phyloP scores from a whole-genome alignment of 2,113 vertebrate genomes.

The Malurus elegans region DNA sequence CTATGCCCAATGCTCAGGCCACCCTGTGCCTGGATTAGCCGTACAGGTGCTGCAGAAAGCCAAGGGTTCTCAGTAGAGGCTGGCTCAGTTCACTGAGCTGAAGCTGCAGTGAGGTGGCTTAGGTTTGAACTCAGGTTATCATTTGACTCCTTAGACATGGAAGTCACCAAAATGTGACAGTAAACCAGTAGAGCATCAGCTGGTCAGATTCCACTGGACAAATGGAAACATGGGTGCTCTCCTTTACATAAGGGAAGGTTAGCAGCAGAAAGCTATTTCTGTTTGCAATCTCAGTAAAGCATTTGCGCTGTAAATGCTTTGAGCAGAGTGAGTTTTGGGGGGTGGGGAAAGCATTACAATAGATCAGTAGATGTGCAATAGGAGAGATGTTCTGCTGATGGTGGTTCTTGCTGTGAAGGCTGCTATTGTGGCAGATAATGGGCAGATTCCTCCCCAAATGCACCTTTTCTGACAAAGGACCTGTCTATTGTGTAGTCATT shows the following conservation, averaged over 20 bases:
- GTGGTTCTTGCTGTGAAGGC: neutral
- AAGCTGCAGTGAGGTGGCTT: neutral
- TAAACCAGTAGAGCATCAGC: neutral
- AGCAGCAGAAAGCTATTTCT: neutral
- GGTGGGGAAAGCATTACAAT: neutral
- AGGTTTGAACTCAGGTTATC: neutral
- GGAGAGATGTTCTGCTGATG: neutral
- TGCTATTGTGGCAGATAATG: neutral
- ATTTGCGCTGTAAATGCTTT: neutral
- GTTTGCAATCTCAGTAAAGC: neutral
- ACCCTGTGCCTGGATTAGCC: neutral
- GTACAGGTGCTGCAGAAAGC: neutral
- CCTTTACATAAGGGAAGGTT: neutral
- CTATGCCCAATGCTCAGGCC: neutral
- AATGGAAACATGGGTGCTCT: neutral
- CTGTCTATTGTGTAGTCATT: neutral
- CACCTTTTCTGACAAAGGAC: neutral
- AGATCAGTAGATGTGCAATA: neutral
- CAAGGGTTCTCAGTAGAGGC: fast-evolving
- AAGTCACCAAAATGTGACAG: neutral
- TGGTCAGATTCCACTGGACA: neutral
- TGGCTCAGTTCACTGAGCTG: neutral
- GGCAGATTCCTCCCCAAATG: neutral
- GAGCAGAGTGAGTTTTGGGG: neutral
- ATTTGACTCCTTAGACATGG: neutral